A percentile compares a stretch with the other conserved stretches of the same genome.
These are phyloP conservation scores for Turdus rufiventris DNA, from an alignment of 2,113 vertebrate species.

Conservation along the genomic window DNA sequence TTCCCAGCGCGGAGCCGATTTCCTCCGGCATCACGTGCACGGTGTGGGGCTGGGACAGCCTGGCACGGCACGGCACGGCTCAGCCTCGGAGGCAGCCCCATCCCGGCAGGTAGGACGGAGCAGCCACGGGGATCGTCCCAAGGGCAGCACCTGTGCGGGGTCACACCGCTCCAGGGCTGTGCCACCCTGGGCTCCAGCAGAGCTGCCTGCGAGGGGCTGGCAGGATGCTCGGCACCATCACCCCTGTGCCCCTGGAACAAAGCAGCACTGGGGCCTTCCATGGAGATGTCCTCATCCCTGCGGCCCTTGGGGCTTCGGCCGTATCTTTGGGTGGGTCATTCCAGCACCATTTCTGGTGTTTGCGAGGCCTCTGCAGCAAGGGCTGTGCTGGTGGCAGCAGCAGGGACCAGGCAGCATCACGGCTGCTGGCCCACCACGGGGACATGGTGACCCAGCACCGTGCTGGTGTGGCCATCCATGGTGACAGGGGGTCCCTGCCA, in stretches of 20 bases:
- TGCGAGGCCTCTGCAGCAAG: fast-evolving
- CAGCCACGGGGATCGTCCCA: fast-evolving
- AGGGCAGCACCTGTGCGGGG: fast-evolving
- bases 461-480: fast-evolving
- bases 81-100: not conserved
- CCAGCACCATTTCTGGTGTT: not conserved
- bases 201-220: not conserved
- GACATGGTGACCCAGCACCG: not conserved
- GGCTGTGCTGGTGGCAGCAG: not conserved
- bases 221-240: fast-evolving
- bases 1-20: not conserved
- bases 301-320: fast-evolving
- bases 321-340: fast-evolving
- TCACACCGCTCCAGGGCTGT: fast-evolving
- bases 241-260: fast-evolving
- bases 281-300: fast-evolving
- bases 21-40: not conserved
- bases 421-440: not conserved
- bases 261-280: not conserved
- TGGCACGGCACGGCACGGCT: not conserved
- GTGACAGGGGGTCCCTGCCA: too few species aligned
- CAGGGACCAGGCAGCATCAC: not conserved
- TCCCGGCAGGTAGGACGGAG: not conserved
- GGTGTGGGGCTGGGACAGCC: not conserved
- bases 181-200: fast-evolving